Evolutionary conservation across 2,113 vertebrate species (phyloP).

Genomic region (Chauna torquata): DNA sequence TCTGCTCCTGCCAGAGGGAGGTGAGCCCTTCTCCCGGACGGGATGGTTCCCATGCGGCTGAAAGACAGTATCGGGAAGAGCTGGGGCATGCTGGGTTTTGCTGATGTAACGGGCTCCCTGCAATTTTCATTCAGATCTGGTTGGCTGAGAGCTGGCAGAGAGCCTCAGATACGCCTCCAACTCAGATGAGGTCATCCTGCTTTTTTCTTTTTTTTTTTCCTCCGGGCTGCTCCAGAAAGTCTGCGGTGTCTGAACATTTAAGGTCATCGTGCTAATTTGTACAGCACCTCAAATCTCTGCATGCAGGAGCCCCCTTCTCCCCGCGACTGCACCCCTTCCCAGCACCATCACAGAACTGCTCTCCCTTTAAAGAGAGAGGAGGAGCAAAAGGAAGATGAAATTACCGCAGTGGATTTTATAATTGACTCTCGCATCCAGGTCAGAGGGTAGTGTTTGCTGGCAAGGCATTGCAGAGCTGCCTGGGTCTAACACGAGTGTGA

Average conservation of each 20-base stretch:
- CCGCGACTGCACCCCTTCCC: neutral
- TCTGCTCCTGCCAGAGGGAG: neutral
- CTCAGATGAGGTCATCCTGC: constrained; percentile 75
- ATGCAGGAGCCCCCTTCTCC: neutral
- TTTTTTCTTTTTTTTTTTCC: neutral
- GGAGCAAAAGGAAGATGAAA: constrained; percentile 49
- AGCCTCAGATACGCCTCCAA: constrained; percentile 62
- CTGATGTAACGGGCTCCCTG: constrained; percentile 83
- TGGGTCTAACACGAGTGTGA: neutral
- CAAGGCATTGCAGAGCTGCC: neutral
- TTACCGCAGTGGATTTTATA: constrained; percentile 62
- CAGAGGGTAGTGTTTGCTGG: neutral
- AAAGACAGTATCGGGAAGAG: constrained; percentile 7
- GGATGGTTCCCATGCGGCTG: constrained; percentile 15
- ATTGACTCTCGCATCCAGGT: constrained; percentile 11
- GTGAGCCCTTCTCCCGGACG: neutral
- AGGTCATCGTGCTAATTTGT: constrained; percentile 10
- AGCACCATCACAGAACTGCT: neutral
- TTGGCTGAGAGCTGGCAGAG: constrained; percentile 67
- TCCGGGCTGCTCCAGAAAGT: neutral
- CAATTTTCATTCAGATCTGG: constrained; percentile 72
- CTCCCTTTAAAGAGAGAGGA: constrained; percentile 48
- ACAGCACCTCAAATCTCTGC: neutral
- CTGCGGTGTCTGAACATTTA: neutral
- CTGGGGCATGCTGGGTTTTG: constrained; percentile 74